These are phyloP conservation scores for Diarsia rubi DNA, from an alignment of 2,888 invertebrate species.

Conservation along the genomic window DNA sequence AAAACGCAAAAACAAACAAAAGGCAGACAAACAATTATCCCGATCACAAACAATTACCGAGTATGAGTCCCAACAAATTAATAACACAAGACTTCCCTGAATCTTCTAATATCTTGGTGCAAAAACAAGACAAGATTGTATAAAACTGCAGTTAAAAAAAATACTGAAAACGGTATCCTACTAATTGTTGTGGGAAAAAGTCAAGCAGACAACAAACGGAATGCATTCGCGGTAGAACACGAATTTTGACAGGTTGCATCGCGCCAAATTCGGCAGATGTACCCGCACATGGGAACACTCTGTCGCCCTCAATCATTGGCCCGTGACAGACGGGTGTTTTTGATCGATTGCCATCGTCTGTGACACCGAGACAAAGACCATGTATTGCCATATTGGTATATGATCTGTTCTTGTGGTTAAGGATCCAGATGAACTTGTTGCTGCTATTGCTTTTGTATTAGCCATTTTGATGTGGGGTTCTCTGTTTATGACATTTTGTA, in stretches of 20 bases:
- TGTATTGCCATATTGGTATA: constrained; percentile 56
- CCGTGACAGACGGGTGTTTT: constrained; percentile 69
- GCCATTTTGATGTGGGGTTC: constrained; percentile 61
- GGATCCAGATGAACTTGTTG: constrained; percentile 57
- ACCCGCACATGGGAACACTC: constrained; percentile 60
- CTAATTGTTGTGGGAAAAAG: constrained; percentile 61
- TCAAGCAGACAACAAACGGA: constrained; percentile 40
- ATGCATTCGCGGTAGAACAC: constrained; percentile 50
- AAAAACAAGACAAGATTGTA: constrained; percentile 2
- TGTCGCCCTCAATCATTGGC: constrained; percentile 74
- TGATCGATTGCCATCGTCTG: constrained; percentile 77
- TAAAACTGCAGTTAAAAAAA: background rate
- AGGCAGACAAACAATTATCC: constrained; percentile 13
- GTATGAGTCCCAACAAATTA: background rate
- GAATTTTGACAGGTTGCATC: constrained; percentile 68
- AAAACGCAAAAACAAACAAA: background rate
- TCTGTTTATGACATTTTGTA: constrained; percentile 55
- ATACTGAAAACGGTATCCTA: constrained; percentile 8
- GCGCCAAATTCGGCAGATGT: constrained; percentile 77
- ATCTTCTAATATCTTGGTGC: background rate
- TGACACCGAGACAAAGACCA: constrained; percentile 65
- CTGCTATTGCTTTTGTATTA: constrained; percentile 39
- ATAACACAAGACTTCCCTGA: background rate
- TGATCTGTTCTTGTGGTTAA: constrained; percentile 53
- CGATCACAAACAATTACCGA: constrained; percentile 6